Base-by-base conservation (phyloP, 2,888 invertebrate species). In the Taenaris catops region DNA sequence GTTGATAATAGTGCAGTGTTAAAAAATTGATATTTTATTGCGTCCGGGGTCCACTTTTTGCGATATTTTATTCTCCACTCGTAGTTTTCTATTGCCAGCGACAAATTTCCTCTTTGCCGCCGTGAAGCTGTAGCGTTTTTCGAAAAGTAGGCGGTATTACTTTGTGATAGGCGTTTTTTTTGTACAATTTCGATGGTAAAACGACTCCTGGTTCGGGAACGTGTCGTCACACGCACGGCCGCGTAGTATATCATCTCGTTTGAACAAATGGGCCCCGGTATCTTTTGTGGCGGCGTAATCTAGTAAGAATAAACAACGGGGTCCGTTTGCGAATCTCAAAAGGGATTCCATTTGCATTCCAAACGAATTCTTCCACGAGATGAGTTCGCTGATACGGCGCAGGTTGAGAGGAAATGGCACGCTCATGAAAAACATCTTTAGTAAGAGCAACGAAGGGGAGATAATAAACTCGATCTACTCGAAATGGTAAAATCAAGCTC, bases 1-100 rank as follows among this genome's bases (percentile, higher is more conserved):
- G 14, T 20, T 26, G 23, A 21, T 41, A 38, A 36, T 35, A 41
- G 41, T 37, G 52, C 55, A 53, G 48, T 46, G 51, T 53, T 66
- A 74, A 73, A 78, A 62, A 83, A 84, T 81, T 83, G 84, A 78
- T 83, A 84, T 84, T 83, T 81, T 83, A 84, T 84, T 81, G 70
- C 80, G 63, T 60, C 57, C 63, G 54, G 71, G 70, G 71, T 72
- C 79, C 76, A 76, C 74, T 80, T 76, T 71, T 63, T 58, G 71
- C 69, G 58, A 78, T 83, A 81, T 80, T 74, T 80, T 79, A 83
- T 81, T 71, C 70, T 63, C 63, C 66, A 63, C 65, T 60, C 65
- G 60, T 60, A 57, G 58, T 66, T 63, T 68, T 63, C 55, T 51
- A 53, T 61, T 63, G 55, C 53, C 37, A 36, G 48, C 41, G 34